Conservation (phyloP, 2,797 vertebrate genomes). For the Aulostomus chinensis region DNA sequence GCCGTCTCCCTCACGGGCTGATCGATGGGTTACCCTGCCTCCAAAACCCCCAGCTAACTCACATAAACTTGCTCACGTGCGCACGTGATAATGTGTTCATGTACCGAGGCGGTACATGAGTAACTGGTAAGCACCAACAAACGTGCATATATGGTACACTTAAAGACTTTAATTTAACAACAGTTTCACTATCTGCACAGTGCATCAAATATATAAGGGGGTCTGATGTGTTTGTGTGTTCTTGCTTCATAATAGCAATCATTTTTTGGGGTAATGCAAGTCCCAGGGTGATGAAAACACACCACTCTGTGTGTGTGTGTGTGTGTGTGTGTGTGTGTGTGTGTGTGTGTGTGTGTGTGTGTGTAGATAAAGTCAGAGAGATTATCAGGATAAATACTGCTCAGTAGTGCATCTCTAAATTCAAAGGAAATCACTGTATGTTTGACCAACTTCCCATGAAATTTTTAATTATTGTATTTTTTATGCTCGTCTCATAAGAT, state of each 20-base stretch:
- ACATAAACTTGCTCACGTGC: conserved; percentile 11
- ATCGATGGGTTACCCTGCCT: conserved; percentile 63
- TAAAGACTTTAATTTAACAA: too few species aligned
- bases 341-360: not conserved
- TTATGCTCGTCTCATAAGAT: not conserved
- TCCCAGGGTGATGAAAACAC: not conserved
- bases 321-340: conserved; percentile 2
- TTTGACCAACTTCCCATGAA: conserved; percentile 9
- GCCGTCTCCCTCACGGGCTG: conserved; percentile 16
- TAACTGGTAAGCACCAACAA: too few species aligned
- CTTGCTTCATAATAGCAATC: too few species aligned
- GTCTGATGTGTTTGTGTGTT: not conserved
- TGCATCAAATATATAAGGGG: too few species aligned
- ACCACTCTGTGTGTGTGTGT: conserved; percentile 2
- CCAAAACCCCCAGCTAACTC: conserved; percentile 16
- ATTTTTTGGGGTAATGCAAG: too few species aligned
- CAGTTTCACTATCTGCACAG: too few species aligned
- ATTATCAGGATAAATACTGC: conserved; percentile 7
- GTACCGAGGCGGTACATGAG: not conserved
- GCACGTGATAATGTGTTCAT: conserved; percentile 6
- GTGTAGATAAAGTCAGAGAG: not conserved
- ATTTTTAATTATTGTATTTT: conserved; percentile 1
- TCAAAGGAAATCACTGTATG: not conserved
- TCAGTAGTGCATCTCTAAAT: conserved; percentile 16
- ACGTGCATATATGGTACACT: too few species aligned